Evolutionary conservation across 2,113 vertebrate species (phyloP).

Genomic region (Copsychus sechellarum): DNA sequence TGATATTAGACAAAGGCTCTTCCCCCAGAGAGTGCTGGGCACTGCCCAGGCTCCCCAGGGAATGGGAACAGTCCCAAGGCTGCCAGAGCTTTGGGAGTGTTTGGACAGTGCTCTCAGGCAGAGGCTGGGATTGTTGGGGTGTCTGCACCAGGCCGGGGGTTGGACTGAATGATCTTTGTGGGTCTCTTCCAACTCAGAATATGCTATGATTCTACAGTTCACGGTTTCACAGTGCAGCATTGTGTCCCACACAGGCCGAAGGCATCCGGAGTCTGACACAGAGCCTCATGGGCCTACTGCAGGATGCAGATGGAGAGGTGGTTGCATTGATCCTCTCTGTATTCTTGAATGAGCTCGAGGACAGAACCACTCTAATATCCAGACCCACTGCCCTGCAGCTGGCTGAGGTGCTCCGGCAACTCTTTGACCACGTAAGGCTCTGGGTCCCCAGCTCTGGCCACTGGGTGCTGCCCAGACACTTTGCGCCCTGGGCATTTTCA

Average conservation of each 20-base stretch:
- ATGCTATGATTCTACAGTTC: not conserved
- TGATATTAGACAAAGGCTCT: not conserved
- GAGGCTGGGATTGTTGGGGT: not conserved
- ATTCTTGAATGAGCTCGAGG: not conserved
- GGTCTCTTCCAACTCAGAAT: not conserved
- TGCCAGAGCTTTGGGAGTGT: fast-evolving
- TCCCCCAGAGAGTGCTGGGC: not conserved
- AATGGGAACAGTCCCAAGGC: not conserved
- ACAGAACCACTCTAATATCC: not conserved
- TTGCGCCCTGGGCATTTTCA: not conserved
- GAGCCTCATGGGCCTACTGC: not conserved
- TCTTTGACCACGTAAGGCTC: not conserved
- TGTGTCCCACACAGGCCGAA: not conserved
- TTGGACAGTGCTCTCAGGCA: not conserved
- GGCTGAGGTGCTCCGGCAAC: not conserved
- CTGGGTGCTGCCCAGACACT: fast-evolving
- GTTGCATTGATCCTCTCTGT: not conserved
- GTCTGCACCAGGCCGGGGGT: not conserved
- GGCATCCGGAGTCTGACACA: not conserved
- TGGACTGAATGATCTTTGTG: not conserved
- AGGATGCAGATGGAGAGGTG: not conserved
- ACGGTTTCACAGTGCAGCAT: not conserved
- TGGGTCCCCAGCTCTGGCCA: fast-evolving
- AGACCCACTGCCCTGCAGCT: not conserved
- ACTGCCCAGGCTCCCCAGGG: not conserved